phyloP scores from a whole-genome alignment of 1,140 invertebrate genomes.

The Calliphora vicina region DNA sequence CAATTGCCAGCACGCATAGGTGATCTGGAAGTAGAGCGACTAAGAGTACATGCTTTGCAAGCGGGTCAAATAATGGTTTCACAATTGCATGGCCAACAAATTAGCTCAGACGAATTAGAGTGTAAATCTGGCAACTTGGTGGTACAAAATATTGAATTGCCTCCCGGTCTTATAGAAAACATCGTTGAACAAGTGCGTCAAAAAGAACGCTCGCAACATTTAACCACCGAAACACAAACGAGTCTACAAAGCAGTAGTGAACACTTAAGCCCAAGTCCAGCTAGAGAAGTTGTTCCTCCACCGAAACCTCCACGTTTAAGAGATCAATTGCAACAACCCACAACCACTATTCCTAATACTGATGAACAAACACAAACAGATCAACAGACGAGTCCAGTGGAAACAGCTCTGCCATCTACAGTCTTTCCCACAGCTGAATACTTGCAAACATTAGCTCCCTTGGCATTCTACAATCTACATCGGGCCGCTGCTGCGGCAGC shows the following conservation, averaged over 20 bases:
- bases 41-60: conserved; percentile 78
- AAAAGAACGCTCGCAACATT: conserved; percentile 46
- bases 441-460: conserved; percentile 64
- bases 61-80: conserved; percentile 80
- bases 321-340: conserved; percentile 48
- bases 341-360: conserved; percentile 3
- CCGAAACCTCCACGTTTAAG: conserved; percentile 54
- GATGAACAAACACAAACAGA: conserved; percentile 60
- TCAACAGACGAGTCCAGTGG: conserved; percentile 43
- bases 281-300: conserved; percentile 43
- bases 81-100: conserved; percentile 76
- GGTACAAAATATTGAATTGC: conserved; percentile 72
- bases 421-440: conserved; percentile 66
- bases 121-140: conserved; percentile 69
- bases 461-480: conserved; percentile 63
- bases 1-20: conserved; percentile 63
- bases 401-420: conserved; percentile 66
- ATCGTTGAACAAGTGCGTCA: conserved; percentile 64
- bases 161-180: conserved; percentile 70
- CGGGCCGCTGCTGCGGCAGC: conserved; percentile 58
- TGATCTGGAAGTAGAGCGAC: conserved; percentile 78
- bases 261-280: conserved; percentile 17
- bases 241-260: conserved; percentile 54
- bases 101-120: conserved; percentile 68
- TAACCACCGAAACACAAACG: conserved; percentile 55